A percentile compares a stretch with the other conserved stretches of the same genome.
These are phyloP conservation scores for Dione juno DNA, from an alignment of 2,888 invertebrate species.

Conservation along the genomic window DNA sequence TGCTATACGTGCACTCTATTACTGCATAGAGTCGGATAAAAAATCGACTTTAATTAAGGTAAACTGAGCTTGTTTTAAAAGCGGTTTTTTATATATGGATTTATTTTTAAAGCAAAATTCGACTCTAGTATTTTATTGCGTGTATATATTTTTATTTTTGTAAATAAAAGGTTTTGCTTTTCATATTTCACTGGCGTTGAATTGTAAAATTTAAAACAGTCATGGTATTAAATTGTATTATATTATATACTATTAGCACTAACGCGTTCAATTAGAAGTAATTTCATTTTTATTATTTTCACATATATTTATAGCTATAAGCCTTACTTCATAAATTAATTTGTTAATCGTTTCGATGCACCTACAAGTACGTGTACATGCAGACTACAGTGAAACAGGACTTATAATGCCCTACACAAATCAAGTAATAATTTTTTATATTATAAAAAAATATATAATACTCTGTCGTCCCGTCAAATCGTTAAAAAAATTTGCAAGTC, in stretches of 20 bases:
- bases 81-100: constrained; percentile 3
- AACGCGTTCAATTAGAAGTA: background rate
- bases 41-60: constrained; percentile 27
- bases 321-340: too few species aligned
- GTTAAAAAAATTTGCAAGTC: background rate
- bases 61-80: constrained; percentile 21
- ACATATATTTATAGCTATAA: background rate
- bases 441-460: too few species aligned
- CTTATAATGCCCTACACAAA: too few species aligned
- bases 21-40: constrained; percentile 20
- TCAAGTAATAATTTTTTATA: too few species aligned
- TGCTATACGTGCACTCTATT: constrained; percentile 25
- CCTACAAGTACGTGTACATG: too few species aligned
- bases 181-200: constrained; percentile 1
- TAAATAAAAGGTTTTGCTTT: background rate
- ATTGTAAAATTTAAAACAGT: background rate
- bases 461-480: background rate
- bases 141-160: constrained; percentile 1
- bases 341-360: background rate
- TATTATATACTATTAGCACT: background rate
- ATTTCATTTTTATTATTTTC: background rate
- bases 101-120: constrained; percentile 4
- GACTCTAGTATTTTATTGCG: background rate
- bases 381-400: too few species aligned
- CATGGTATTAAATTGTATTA: background rate